phyloP scores from a whole-genome alignment of 1,140 invertebrate genomes.

The Anastrepha obliqua region DNA sequence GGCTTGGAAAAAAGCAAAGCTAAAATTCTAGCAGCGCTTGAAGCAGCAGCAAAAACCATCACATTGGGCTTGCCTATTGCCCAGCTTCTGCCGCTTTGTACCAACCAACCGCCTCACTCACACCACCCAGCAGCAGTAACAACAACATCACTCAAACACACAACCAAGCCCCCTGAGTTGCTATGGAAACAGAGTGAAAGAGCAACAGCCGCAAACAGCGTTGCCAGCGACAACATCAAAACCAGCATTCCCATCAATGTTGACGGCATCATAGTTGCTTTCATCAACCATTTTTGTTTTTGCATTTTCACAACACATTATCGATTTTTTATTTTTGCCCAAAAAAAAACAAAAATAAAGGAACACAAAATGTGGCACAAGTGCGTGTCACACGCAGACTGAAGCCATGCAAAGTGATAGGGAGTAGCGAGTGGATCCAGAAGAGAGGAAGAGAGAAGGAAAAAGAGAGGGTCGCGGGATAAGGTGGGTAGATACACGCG shows the following conservation, averaged over 20 bases:
- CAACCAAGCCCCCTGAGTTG: background rate
- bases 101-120: background rate
- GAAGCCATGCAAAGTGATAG: background rate
- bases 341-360: no score
- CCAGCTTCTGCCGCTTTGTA: background rate
- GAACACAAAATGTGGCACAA: slow-evolving; percentile 8
- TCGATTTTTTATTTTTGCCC: background rate
- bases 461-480: background rate
- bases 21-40: background rate
- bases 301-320: background rate
- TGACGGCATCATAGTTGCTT: background rate
- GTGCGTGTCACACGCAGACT: background rate
- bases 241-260: background rate
- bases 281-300: background rate
- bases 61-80: background rate
- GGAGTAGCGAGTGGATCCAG: background rate
- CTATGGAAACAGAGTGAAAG: background rate
- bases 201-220: slow-evolving; percentile 30
- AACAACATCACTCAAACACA: background rate
- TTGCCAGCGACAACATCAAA: background rate
- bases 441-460: no score
- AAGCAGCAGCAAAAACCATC: background rate
- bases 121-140: background rate
- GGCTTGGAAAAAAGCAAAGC: no score
- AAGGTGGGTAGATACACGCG: background rate